phyloP scores from a whole-genome alignment of 1,140 invertebrate genomes.

The Ostrea denselamellosa region DNA sequence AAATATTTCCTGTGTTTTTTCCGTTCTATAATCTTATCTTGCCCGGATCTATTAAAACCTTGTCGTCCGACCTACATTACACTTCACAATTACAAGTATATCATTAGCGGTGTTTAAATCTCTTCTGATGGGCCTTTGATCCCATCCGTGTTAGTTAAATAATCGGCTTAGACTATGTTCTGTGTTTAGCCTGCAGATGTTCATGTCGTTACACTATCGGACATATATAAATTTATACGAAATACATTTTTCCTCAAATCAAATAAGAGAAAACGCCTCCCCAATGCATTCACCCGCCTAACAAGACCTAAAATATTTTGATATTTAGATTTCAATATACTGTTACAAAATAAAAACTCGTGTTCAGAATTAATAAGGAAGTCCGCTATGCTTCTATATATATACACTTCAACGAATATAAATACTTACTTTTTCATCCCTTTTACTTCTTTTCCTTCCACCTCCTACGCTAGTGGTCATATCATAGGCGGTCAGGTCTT shows the following conservation, averaged over 20 bases:
- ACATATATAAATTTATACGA: background rate
- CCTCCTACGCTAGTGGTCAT: conserved; percentile 54
- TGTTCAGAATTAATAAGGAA: background rate
- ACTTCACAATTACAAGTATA: conserved; percentile 29
- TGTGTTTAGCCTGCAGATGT: conserved; percentile 30
- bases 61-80: conserved; percentile 31
- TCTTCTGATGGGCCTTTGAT: conserved; percentile 25
- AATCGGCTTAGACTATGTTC: conserved; percentile 29
- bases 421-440: conserved; percentile 68
- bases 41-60: conserved; percentile 10
- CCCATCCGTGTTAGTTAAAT: conserved; percentile 28
- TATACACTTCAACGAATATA: background rate
- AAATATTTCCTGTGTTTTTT: conserved; percentile 21
- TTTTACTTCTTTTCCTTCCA: conserved; percentile 63
- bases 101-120: conserved; percentile 6
- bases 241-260: background rate
- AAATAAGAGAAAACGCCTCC: background rate
- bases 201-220: conserved; percentile 32
- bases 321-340: no score
- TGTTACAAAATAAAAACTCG: background rate
- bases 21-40: conserved; percentile 39
- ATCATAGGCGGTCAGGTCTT: conserved; percentile 38
- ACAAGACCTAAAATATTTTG: background rate
- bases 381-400: background rate
- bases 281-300: background rate